Evolutionary conservation across 2,888 invertebrate genomes (phyloP).

Genomic region (Prenolepis imparis): DNA sequence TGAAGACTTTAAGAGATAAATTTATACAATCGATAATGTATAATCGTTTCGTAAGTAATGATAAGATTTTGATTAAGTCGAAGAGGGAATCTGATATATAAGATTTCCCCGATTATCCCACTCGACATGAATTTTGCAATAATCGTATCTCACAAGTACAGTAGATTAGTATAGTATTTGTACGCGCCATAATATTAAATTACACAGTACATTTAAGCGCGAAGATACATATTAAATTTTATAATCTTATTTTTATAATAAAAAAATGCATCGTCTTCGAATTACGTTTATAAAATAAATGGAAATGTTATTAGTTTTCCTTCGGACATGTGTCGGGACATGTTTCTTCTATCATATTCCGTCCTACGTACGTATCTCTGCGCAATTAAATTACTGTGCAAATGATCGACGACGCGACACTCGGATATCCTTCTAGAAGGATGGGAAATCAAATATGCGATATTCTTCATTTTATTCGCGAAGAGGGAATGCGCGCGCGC

Average conservation of each 20-base stretch:
- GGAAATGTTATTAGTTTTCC: slow-evolving; percentile 64
- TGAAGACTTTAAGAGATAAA: slow-evolving; percentile 41
- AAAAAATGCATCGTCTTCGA: slow-evolving; percentile 73
- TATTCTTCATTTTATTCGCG: slow-evolving; percentile 51
- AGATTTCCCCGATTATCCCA: slow-evolving; percentile 43
- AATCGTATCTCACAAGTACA: slow-evolving; percentile 42
- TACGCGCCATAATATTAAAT: slow-evolving; percentile 67
- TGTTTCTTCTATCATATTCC: neutral
- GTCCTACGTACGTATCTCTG: slow-evolving; percentile 1
- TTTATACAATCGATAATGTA: slow-evolving; percentile 27
- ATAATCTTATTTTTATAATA: slow-evolving; percentile 81
- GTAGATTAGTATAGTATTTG: slow-evolving; percentile 69
- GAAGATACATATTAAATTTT: slow-evolving; percentile 75
- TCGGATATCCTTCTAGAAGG: neutral
- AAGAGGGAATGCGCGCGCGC: slow-evolving; percentile 39
- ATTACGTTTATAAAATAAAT: slow-evolving; percentile 80
- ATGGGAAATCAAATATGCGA: slow-evolving; percentile 59
- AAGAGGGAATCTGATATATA: slow-evolving; percentile 13
- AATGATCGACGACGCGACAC: neutral
- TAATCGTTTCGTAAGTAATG: slow-evolving; percentile 47
- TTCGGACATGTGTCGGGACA: neutral
- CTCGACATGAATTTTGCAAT: slow-evolving; percentile 63
- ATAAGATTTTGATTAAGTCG: slow-evolving; percentile 26
- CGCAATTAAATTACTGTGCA: slow-evolving; percentile 11
- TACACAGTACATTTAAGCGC: slow-evolving; percentile 66